Conservation (phyloP, 2,888 invertebrate genomes). For the Balanococcus diminutus region DNA sequence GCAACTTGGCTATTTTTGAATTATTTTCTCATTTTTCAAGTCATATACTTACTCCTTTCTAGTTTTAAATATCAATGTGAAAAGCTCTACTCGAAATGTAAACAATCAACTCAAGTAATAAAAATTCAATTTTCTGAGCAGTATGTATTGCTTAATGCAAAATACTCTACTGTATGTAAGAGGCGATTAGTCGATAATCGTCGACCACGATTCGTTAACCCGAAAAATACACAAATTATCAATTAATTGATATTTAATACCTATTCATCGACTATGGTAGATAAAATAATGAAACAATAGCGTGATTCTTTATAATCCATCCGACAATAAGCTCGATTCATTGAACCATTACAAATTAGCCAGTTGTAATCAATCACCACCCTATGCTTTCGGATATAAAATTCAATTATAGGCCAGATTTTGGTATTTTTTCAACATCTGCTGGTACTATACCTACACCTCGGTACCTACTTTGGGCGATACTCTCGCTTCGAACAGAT, state of each 20-base stretch:
- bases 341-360: background rate
- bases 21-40: too few relatives aligned
- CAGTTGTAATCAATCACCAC: conserved; percentile 17
- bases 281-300: conserved; percentile 1
- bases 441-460: background rate
- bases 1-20: too few relatives aligned
- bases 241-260: conserved; percentile 22
- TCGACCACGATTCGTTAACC: background rate
- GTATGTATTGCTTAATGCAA: background rate
- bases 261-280: background rate
- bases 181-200: background rate
- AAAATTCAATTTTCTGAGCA: background rate
- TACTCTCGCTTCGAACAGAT: background rate
- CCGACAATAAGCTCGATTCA: background rate
- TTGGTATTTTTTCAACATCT: background rate
- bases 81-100: too few relatives aligned
- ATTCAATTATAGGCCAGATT: conserved; percentile 3
- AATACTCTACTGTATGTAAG: background rate
- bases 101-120: too few relatives aligned
- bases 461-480: background rate
- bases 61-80: too few relatives aligned
- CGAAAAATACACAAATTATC: conserved; percentile 8
- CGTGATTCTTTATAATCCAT: background rate
- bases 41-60: too few relatives aligned
- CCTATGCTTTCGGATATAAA: background rate